A percentile compares a stretch with the other conserved stretches of the same genome.
Evolutionary conservation across 2,888 invertebrate genomes (phyloP).

Genomic region (Heteropelma amictum): DNA sequence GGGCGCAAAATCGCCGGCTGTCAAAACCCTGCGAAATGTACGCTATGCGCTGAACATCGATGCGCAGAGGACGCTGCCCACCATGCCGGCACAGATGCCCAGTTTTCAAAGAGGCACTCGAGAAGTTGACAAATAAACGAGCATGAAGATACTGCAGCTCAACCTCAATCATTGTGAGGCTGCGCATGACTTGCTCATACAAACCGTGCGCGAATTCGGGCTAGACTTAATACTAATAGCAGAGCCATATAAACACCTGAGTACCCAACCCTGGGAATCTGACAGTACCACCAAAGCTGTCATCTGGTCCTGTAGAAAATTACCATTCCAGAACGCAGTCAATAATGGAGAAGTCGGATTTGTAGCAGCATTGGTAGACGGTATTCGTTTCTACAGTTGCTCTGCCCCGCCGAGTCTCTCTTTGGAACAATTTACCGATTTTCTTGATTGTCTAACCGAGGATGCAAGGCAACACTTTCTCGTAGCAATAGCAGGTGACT

Average conservation of each 20-base stretch:
- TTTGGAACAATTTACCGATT: too few species aligned
- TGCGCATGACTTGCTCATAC: constrained; percentile 51
- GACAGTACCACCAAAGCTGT: not conserved
- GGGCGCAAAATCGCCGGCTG: constrained; percentile 47
- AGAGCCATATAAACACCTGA: not conserved
- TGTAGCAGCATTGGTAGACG: constrained; percentile 16
- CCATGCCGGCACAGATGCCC: constrained; percentile 45
- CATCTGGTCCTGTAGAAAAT: not conserved
- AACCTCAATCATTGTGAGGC: constrained; percentile 58
- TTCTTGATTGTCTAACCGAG: too few species aligned
- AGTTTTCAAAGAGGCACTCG: constrained; percentile 36
- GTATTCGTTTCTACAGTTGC: constrained; percentile 49
- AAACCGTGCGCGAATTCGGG: constrained; percentile 14
- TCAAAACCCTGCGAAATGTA: not conserved
- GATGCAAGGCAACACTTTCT: too few species aligned
- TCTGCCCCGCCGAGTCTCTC: constrained; percentile 54
- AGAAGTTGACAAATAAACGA: constrained; percentile 14
- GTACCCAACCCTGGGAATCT: not conserved
- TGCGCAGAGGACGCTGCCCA: constrained; percentile 8
- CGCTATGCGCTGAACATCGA: constrained; percentile 30
- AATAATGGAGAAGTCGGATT: constrained; percentile 6
- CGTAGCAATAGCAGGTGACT: too few species aligned
- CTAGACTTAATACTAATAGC: not conserved
- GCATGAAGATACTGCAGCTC: constrained; percentile 55
- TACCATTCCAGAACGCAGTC: constrained; percentile 28